These are phyloP conservation scores for Oxyscelio sp. DNA, from an alignment of 2,888 invertebrate species.

Conservation along the genomic window DNA sequence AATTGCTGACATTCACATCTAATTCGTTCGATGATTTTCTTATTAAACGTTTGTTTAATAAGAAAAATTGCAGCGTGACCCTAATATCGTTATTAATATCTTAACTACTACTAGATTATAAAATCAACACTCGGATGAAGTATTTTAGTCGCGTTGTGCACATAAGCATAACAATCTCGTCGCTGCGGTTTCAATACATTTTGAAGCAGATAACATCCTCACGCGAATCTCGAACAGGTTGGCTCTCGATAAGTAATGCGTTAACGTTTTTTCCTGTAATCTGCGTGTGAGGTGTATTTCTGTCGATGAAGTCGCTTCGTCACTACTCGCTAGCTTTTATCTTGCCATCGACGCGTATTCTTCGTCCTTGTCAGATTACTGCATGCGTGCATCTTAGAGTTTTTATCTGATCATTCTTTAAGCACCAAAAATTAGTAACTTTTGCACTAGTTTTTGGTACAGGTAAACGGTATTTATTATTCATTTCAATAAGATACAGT, in stretches of 20 bases:
- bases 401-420: conserved; percentile 7
- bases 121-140: conserved; percentile 33
- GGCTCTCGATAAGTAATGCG: conserved; percentile 52
- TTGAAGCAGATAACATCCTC: conserved; percentile 44
- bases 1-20: not conserved
- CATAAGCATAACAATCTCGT: conserved; percentile 24
- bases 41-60: conserved; percentile 5
- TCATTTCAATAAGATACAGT: too few species aligned
- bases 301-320: conserved; percentile 81
- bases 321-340: conserved; percentile 77
- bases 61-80: conserved; percentile 41
- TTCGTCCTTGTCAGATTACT: conserved; percentile 72
- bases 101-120: conserved; percentile 38
- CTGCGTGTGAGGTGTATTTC: conserved; percentile 77
- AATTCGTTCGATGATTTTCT: not conserved
- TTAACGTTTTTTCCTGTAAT: conserved; percentile 46
- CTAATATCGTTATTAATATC: conserved; percentile 53
- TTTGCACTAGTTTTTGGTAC: too few species aligned
- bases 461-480: too few species aligned
- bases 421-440: too few species aligned
- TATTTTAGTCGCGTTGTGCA: conserved; percentile 25
- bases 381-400: conserved; percentile 43
- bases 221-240: conserved; percentile 60
- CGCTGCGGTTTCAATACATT: conserved; percentile 38
- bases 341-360: conserved; percentile 73